A percentile compares a stretch with the other conserved stretches of the same genome.
These are phyloP conservation scores for Panurus biarmicus DNA, from an alignment of 2,113 vertebrate genomes.

Conservation along the genomic window DNA sequence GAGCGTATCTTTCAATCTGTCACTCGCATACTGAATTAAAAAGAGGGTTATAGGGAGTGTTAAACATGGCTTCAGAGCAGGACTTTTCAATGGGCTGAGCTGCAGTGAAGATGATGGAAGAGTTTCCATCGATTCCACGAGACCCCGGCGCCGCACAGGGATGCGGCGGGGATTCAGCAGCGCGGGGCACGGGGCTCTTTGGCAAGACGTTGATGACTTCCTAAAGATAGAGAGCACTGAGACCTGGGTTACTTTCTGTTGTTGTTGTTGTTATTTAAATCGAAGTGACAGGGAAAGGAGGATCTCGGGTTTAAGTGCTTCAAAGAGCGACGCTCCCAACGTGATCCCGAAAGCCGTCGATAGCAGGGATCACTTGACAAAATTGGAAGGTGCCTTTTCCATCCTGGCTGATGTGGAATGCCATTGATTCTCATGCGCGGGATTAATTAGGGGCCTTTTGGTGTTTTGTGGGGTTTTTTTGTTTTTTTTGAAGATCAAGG, in stretches of 20 bases:
- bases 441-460: constrained; percentile 78
- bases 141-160: not conserved
- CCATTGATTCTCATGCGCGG: constrained; percentile 74
- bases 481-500: constrained; percentile 76
- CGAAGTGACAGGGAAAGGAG: constrained; percentile 14
- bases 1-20: not conserved
- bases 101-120: not conserved
- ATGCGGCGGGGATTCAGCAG: not conserved
- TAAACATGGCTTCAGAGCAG: not conserved
- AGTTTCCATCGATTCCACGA: not conserved
- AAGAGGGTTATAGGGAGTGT: not conserved
- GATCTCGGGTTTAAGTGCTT: constrained; percentile 13
- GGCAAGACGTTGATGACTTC: not conserved
- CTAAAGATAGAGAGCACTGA: not conserved
- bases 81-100: not conserved
- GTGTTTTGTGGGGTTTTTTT: not conserved
- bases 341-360: constrained; percentile 43
- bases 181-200: not conserved
- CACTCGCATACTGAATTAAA: not conserved
- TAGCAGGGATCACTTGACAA: constrained; percentile 58
- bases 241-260: not conserved
- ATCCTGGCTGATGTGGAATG: constrained; percentile 66
- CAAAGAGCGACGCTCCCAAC: constrained; percentile 45
- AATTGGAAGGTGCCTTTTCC: constrained; percentile 65
- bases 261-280: not conserved